Conservation (phyloP, 2,888 invertebrate species). For the Fragum fragum region DNA sequence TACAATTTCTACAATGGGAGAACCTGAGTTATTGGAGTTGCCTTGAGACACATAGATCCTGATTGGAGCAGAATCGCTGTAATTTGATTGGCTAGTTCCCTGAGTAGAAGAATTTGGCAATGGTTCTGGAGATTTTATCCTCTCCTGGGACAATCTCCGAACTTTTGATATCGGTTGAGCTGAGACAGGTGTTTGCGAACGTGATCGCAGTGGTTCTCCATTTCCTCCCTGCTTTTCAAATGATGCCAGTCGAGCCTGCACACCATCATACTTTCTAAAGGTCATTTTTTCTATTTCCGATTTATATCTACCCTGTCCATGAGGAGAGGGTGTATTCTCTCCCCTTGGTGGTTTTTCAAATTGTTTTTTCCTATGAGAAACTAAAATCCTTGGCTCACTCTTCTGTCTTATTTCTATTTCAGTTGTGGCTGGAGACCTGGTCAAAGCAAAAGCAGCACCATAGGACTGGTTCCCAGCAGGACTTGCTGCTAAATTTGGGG, state of each 20-base stretch:
- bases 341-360: conserved; percentile 78
- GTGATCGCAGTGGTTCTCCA: conserved; percentile 62
- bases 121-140: conserved; percentile 57
- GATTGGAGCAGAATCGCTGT: conserved; percentile 72
- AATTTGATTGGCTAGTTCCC: conserved; percentile 59
- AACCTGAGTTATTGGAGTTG: conserved; percentile 70
- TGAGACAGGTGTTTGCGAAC: conserved; percentile 62
- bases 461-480: conserved; percentile 63
- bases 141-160: conserved; percentile 67
- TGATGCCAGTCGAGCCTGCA: conserved; percentile 83
- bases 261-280: conserved; percentile 86
- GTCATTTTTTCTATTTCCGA: conserved; percentile 82
- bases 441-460: conserved; percentile 80
- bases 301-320: conserved; percentile 68
- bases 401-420: conserved; percentile 75
- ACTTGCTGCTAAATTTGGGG: conserved; percentile 48
- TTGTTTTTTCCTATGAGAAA: conserved; percentile 80
- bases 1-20: conserved; percentile 78
- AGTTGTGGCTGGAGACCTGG: conserved; percentile 74
- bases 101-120: conserved; percentile 56
- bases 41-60: conserved; percentile 78
- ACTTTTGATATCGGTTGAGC: conserved; percentile 69
- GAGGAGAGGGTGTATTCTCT: conserved; percentile 59
- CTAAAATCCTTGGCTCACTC: conserved; percentile 70
- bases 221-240: conserved; percentile 80